These are phyloP conservation scores for Stenodema calcarata DNA, from an alignment of 2,888 invertebrate genomes.

Conservation along the genomic window DNA sequence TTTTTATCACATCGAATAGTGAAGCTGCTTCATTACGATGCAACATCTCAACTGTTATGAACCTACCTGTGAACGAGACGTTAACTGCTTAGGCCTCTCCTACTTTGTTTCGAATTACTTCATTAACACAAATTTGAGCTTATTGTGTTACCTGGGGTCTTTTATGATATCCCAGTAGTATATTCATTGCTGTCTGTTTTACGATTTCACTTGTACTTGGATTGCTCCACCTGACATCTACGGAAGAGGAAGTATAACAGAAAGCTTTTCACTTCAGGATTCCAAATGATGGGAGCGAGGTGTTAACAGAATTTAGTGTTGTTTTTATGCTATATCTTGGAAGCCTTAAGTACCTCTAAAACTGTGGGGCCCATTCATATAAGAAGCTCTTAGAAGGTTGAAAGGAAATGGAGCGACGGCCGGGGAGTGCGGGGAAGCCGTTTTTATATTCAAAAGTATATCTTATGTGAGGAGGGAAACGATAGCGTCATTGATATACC, in stretches of 20 bases:
- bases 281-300: constrained; percentile 52
- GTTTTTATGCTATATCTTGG: constrained; percentile 34
- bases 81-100: too few relatives aligned
- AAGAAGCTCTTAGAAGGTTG: constrained; percentile 34
- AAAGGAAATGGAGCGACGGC: neutral
- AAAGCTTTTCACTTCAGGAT: neutral
- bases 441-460: constrained; percentile 44
- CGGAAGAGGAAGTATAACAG: neutral
- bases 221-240: neutral
- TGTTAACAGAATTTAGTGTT: constrained; percentile 46
- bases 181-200: neutral
- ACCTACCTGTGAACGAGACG: too few relatives aligned
- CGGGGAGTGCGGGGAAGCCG: neutral
- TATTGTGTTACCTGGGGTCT: too few relatives aligned
- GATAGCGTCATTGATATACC: constrained; percentile 43
- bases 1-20: too few relatives aligned
- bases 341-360: constrained; percentile 25
- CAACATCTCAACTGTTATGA: too few relatives aligned
- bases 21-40: too few relatives aligned
- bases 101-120: too few relatives aligned
- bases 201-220: neutral
- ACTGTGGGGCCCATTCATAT: constrained; percentile 33
- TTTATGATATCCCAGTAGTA: too few relatives aligned
- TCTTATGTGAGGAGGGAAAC: constrained; percentile 6
- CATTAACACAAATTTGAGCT: too few relatives aligned